These are phyloP conservation scores for Pelochelys cantorii DNA, from an alignment of 2,797 vertebrate genomes.

Conservation along the genomic window DNA sequence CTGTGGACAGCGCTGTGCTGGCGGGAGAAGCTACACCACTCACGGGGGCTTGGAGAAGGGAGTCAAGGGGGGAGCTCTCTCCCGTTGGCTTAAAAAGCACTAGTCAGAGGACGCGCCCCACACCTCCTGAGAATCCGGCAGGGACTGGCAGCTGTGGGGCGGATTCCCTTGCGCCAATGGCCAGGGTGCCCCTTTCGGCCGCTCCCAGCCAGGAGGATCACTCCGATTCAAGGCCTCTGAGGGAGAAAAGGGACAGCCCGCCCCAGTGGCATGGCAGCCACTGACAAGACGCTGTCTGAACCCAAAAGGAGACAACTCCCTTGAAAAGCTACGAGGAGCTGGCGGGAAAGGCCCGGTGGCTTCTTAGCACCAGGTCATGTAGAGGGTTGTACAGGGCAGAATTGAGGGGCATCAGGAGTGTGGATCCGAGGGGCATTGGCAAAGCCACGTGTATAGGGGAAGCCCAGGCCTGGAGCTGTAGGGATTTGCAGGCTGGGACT, in stretches of 20 bases:
- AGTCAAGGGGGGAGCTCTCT: too few relatives aligned
- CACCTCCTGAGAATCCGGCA: too few relatives aligned
- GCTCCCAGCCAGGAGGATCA: rapidly evolving
- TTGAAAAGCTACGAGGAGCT: rapidly evolving
- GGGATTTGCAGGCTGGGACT: not conserved
- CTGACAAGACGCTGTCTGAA: rapidly evolving
- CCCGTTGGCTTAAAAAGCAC: too few relatives aligned
- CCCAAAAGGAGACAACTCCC: rapidly evolving
- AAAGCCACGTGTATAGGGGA: too few relatives aligned
- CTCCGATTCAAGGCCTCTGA: rapidly evolving
- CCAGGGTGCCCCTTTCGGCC: rapidly evolving
- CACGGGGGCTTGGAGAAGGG: too few relatives aligned
- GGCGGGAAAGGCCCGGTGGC: not conserved
- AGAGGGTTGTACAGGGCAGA: not conserved
- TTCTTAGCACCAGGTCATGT: not conserved
- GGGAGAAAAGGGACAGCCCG: rapidly evolving
- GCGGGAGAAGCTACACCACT: too few relatives aligned
- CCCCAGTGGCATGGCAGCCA: rapidly evolving
- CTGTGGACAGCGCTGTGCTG: too few relatives aligned
- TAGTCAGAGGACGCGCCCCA: too few relatives aligned
- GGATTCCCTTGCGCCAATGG: not conserved
- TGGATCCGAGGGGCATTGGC: not conserved
- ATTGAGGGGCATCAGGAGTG: not conserved
- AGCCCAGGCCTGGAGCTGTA: not conserved
- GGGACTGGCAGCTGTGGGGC: not conserved